Conservation (phyloP, 2,797 vertebrate species). For the Pangasius djambal region DNA sequence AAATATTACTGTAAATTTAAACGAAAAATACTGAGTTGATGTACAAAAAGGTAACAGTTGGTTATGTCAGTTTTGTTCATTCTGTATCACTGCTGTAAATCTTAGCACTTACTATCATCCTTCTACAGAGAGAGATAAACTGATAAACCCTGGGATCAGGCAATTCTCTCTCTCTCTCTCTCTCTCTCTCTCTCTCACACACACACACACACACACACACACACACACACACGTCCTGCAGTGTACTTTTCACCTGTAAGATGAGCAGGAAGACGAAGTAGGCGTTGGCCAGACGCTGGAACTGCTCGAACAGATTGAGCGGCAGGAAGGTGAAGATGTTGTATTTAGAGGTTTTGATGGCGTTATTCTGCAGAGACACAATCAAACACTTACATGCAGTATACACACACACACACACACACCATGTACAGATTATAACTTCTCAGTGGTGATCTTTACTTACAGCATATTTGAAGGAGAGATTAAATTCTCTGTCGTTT, state of each 20-base stretch:
- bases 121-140: neutral
- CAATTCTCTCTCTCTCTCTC: neutral
- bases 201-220: neutral
- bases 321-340: slow-evolving; percentile 89
- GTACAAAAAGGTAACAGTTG: neutral
- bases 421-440: neutral
- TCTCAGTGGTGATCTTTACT: slow-evolving; percentile 64
- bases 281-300: slow-evolving; percentile 89
- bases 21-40: neutral
- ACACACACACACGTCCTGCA: neutral
- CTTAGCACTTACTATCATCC: neutral
- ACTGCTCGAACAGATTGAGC: slow-evolving; percentile 92
- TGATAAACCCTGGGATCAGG: no score
- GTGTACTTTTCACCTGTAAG: slow-evolving; percentile 79
- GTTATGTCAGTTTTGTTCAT: neutral
- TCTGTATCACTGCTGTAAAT: neutral
- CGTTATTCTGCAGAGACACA: slow-evolving; percentile 79
- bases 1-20: neutral
- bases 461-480: slow-evolving; percentile 85
- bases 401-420: slow-evolving; percentile 24
- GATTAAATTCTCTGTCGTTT: slow-evolving; percentile 86
- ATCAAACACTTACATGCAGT: neutral
- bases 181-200: neutral
- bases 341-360: slow-evolving; percentile 93
- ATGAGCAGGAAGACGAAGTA: slow-evolving; percentile 89